A percentile compares a stretch with the other conserved stretches of the same genome.
phyloP scores from a whole-genome alignment of 2,888 invertebrate species.

The Ditylenchus weischeri region DNA sequence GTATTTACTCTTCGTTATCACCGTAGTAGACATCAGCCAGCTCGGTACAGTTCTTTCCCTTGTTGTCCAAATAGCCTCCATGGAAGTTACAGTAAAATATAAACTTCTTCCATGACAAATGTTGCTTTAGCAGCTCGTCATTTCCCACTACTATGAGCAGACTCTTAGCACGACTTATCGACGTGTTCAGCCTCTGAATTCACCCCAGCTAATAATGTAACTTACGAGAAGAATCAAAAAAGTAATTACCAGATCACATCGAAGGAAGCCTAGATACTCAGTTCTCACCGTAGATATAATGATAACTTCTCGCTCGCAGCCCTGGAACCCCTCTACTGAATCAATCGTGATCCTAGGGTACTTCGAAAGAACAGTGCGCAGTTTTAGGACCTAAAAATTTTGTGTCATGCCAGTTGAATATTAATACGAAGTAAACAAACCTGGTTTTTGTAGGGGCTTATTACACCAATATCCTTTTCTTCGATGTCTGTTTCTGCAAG shows the following conservation, averaged over 20 bases:
- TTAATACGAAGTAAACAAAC: background rate
- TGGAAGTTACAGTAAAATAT: constrained; percentile 32
- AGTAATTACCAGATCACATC: constrained; percentile 19
- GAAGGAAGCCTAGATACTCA: constrained; percentile 21
- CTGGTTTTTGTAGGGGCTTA: constrained; percentile 36
- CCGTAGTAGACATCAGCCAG: too few relatives aligned
- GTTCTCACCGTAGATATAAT: constrained; percentile 27
- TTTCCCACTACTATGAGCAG: constrained; percentile 39
- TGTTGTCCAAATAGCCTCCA: constrained; percentile 24
- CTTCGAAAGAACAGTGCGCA: constrained; percentile 11
- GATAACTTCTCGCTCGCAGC: constrained; percentile 27
- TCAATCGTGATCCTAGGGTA: constrained; percentile 31
- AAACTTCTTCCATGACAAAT: constrained; percentile 34
- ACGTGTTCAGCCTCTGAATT: constrained; percentile 36
- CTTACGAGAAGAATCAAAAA: background rate
- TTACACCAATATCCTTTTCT: constrained; percentile 34
- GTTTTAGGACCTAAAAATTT: constrained; percentile 17
- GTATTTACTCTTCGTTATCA: too few relatives aligned
- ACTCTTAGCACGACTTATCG: constrained; percentile 40
- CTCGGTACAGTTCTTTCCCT: too few relatives aligned
- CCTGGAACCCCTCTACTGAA: constrained; percentile 39
- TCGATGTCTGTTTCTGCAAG: constrained; percentile 22
- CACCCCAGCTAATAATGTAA: too few relatives aligned
- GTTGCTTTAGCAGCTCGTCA: constrained; percentile 25
- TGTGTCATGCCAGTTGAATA: background rate